A percentile compares a stretch with the other conserved stretches of the same genome.
These are phyloP conservation scores for Aldrovandia affinis DNA, from an alignment of 2,797 vertebrate genomes.

Conservation along the genomic window DNA sequence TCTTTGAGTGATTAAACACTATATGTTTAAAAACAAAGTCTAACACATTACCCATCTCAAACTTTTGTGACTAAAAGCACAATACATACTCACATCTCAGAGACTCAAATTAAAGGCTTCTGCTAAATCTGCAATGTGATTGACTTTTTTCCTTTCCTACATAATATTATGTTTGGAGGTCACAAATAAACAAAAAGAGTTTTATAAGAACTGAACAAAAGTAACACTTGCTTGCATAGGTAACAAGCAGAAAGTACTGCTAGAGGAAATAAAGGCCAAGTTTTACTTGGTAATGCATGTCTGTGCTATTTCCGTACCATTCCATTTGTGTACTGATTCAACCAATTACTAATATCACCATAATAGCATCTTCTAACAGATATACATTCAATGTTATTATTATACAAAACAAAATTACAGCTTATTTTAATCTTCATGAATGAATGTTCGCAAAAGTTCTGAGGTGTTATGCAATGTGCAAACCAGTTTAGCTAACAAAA, in stretches of 20 bases:
- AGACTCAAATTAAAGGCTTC: background rate
- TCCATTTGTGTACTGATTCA: background rate
- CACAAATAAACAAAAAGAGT: background rate
- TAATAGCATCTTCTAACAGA: slow-evolving; percentile 6
- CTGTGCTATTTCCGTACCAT: background rate
- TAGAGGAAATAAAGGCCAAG: background rate
- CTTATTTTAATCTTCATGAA: background rate
- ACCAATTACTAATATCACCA: background rate
- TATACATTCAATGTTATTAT: slow-evolving; percentile 8
- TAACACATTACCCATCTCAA: too few species aligned
- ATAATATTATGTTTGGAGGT: background rate
- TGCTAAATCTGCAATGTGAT: too few species aligned
- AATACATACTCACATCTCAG: background rate
- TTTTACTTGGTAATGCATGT: background rate
- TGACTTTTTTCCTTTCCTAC: background rate
- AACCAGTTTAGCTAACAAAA: slow-evolving; percentile 59
- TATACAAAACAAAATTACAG: background rate
- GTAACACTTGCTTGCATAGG: background rate
- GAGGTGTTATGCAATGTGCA: slow-evolving; percentile 15
- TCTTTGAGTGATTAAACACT: too few species aligned
- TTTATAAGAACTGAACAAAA: background rate
- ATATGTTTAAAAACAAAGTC: background rate
- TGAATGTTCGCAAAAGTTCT: background rate
- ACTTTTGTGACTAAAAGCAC: background rate
- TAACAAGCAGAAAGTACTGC: background rate